Evolutionary conservation across 2,113 vertebrate genomes (phyloP).

Genomic region (Phalacrocorax carbo): DNA sequence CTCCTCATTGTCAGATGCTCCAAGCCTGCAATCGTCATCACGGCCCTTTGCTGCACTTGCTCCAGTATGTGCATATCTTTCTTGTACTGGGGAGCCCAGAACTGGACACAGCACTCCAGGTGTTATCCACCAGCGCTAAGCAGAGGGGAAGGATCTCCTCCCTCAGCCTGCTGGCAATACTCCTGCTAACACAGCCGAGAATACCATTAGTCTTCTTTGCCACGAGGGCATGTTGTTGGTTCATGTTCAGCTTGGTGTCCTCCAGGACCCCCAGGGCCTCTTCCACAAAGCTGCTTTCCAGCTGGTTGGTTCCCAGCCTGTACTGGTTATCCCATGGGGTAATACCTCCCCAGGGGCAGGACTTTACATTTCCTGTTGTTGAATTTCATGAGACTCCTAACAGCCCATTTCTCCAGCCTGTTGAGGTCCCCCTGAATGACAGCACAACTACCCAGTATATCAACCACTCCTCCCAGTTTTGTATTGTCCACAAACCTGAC

Average conservation of each 20-base stretch:
- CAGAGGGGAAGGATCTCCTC: background rate
- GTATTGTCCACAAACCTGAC: background rate
- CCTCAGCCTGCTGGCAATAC: background rate
- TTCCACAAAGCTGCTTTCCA: background rate
- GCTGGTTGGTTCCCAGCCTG: background rate
- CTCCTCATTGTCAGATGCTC: background rate
- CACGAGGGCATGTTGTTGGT: background rate
- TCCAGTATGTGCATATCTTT: background rate
- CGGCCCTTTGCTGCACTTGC: background rate
- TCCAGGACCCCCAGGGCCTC: background rate
- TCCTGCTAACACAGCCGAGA: background rate
- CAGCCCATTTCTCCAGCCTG: background rate
- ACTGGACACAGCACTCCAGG: background rate
- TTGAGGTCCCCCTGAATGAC: background rate
- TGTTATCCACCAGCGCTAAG: background rate
- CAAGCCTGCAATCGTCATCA: background rate
- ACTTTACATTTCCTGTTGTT: background rate
- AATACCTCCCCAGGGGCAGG: background rate
- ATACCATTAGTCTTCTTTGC: background rate
- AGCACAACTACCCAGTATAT: background rate
- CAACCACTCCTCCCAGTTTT: background rate
- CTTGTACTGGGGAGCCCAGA: background rate
- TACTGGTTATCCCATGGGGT: background rate
- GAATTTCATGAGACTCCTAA: background rate
- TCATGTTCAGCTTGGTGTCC: background rate